Percentiles rank a stretch among this genome's conserved stretches.
Conservation (phyloP, 2,888 invertebrate species). For the Notodonta dromedarius region DNA sequence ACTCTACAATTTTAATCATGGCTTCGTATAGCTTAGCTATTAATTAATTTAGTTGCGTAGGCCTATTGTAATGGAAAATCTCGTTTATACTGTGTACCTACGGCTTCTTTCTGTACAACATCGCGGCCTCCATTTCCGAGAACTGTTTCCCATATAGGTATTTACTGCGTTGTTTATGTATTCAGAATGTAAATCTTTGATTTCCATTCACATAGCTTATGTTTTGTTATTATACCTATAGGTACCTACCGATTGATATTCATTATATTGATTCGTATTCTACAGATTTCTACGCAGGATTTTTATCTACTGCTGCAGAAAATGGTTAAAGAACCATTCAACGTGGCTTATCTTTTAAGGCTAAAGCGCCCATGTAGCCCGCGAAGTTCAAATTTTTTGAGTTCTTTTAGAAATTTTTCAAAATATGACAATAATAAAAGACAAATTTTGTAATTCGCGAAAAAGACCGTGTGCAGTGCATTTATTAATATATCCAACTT, state of each 20-base stretch:
- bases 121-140: conserved; percentile 27
- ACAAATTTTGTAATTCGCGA: too few relatives aligned
- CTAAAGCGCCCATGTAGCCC: too few relatives aligned
- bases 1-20: too few relatives aligned
- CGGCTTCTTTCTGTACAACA: conserved; percentile 24
- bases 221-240: neutral
- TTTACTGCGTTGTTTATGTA: conserved; percentile 24
- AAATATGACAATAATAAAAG: too few relatives aligned
- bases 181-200: conserved; percentile 21
- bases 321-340: neutral
- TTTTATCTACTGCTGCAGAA: neutral
- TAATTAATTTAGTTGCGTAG: neutral
- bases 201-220: conserved; percentile 10
- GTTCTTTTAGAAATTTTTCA: too few relatives aligned
- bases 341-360: too few relatives aligned
- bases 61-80: conserved; percentile 15
- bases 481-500: too few relatives aligned
- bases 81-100: conserved; percentile 8
- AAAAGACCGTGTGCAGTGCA: too few relatives aligned
- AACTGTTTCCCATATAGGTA: conserved; percentile 25
- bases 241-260: too few relatives aligned
- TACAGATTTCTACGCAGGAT: neutral
- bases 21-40: too few relatives aligned
- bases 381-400: too few relatives aligned
- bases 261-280: neutral